Base-by-base conservation (phyloP, 1,140 invertebrate species). In the Metopolophium dirhodum region DNA sequence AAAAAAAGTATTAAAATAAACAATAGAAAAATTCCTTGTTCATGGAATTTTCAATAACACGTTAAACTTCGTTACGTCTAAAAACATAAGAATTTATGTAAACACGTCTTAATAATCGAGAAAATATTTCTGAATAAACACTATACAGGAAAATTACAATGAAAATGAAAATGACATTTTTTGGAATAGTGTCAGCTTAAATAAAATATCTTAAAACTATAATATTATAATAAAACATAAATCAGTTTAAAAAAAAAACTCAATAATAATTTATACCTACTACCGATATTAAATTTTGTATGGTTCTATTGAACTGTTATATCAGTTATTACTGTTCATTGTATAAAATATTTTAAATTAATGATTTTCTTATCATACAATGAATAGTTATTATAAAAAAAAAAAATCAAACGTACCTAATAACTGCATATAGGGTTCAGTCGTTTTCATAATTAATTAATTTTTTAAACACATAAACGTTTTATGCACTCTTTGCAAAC, bases 391-490 rank as follows among this genome's bases (percentile, higher is more conserved):
- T 18, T 61, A 68, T n/a, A 6, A 77, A 77, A n/a, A 68, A 57
- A 18, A 57, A 18, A 77, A 77, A 2, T n/a, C n/a, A 77, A n/a
- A 77, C 61, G 30, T 35, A 37, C 37, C 37, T 37, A 41, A 41
- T n/a, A n/a, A n/a, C 30, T 51, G 51, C 18, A 51, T 68, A n/a
- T 68, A 68, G 11, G 11, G n/a, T 77, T 77, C 30, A n/a, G 14
- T n/a, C 61, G 61, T 77, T 77, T 77, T n/a, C 30, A 77, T n/a
- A 83, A 23, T 83, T 41, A 82, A 82, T 85, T 85, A 86, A 30
- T 41, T 45, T 85, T 85, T 85, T 0, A 45, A 85, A 85, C 9
- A 45, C 11, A 23, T 22, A 37, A 83, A 37, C 35, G 35, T 37
- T 83, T 23, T 41, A 83, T 23, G 14, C 8, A 20, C 37, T 41